These are phyloP conservation scores for Halyomorpha halys DNA, from an alignment of 1,140 invertebrate species.

Conservation along the genomic window DNA sequence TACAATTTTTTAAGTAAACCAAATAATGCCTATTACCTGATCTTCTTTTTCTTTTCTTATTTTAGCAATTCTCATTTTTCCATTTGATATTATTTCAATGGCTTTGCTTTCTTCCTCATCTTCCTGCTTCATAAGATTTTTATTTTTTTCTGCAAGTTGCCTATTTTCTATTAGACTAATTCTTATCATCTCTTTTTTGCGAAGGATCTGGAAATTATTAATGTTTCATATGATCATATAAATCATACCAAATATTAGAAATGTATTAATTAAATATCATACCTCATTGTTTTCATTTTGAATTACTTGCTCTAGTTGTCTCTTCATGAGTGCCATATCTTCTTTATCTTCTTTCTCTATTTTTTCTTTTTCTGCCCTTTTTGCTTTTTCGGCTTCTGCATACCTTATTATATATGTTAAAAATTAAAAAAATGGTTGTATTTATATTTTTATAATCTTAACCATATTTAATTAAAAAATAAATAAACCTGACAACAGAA, in stretches of 20 bases:
- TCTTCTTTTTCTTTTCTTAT: constrained; percentile 14
- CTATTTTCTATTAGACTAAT: not conserved
- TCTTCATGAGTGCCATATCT: constrained; percentile 23
- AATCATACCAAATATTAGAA: too few species aligned
- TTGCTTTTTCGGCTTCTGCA: constrained; percentile 22
- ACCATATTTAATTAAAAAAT: too few species aligned
- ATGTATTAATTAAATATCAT: not conserved
- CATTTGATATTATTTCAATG: constrained; percentile 2
- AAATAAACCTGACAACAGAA: too few species aligned
- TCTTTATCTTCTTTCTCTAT: constrained; percentile 24
- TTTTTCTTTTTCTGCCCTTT: constrained; percentile 15
- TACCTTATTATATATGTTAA: too few species aligned
- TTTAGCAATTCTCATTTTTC: not conserved
- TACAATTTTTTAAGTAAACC: too few species aligned
- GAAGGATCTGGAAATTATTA: not conserved
- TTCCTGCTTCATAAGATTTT: not conserved
- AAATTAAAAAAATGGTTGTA: too few species aligned
- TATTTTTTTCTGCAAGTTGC: not conserved
- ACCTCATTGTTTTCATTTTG: constrained; percentile 29
- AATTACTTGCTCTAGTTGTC: constrained; percentile 25
- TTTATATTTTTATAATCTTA: too few species aligned
- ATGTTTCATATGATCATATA: not conserved
- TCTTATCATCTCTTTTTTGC: not conserved
- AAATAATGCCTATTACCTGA: too few species aligned
- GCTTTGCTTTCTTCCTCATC: not conserved